Evolutionary conservation across 2,113 vertebrate species (phyloP).

Genomic region (Mionectes macconnelli): DNA sequence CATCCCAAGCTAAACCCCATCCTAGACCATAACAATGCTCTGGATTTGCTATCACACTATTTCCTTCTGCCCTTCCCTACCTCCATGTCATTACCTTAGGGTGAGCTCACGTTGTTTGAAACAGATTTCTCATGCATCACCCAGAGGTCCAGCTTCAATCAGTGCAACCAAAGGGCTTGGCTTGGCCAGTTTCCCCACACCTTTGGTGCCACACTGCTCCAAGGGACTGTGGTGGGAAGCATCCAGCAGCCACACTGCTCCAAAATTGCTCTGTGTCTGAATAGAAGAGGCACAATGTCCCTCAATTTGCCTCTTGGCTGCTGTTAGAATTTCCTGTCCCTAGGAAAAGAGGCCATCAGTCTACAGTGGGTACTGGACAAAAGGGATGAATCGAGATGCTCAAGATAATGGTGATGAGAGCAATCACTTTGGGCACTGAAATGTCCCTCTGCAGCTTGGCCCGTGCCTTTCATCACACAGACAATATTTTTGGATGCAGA

Average conservation of each 20-base stretch:
- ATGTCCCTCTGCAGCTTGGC: not conserved
- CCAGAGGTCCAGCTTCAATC: not conserved
- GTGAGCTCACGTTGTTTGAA: not conserved
- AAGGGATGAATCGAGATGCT: not conserved
- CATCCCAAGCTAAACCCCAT: not conserved
- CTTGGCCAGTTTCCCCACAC: not conserved
- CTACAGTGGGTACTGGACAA: not conserved
- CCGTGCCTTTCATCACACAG: not conserved
- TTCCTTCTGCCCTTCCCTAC: not conserved
- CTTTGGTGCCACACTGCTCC: not conserved
- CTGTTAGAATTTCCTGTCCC: not conserved
- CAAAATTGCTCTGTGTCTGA: not conserved
- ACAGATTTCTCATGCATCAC: not conserved
- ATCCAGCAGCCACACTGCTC: not conserved
- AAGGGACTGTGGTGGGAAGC: not conserved
- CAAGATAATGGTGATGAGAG: not conserved
- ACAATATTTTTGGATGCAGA: slow-evolving; percentile 19
- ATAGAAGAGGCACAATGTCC: not conserved
- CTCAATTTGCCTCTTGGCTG: not conserved
- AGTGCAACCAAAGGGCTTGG: not conserved
- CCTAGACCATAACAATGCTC: not conserved
- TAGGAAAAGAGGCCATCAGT: not conserved
- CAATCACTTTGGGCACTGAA: not conserved
- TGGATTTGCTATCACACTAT: accelerated
- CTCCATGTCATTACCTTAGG: not conserved